Conservation (phyloP, 2,113 vertebrate species). For the Austrofundulus limnaeus region DNA sequence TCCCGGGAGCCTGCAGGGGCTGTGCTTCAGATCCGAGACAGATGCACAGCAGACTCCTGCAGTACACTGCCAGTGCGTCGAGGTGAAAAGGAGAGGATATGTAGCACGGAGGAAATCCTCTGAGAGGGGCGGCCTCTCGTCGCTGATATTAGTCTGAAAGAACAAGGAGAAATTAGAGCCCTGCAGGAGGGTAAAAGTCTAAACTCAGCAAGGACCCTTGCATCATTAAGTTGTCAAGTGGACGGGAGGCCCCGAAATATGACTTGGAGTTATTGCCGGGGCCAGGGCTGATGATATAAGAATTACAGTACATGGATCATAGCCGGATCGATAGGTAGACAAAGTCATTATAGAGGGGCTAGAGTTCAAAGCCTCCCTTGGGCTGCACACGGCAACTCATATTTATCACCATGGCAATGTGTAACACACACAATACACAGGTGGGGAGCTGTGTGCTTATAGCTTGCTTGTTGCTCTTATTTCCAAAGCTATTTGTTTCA, state of each 20-base stretch:
- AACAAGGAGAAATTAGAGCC: constrained; percentile 74
- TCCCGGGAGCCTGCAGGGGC: constrained; percentile 66
- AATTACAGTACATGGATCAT: constrained; percentile 83
- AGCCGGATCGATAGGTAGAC: constrained; percentile 77
- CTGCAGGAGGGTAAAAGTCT: constrained; percentile 59
- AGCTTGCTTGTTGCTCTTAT: constrained; percentile 73
- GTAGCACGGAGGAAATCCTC: constrained; percentile 59
- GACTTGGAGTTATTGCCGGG: constrained; percentile 76
- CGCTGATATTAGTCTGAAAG: constrained; percentile 70
- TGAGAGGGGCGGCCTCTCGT: constrained; percentile 55
- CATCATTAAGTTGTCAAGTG: constrained; percentile 80
- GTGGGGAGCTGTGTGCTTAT: constrained; percentile 58
- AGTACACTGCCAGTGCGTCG: constrained; percentile 41
- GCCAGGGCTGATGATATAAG: constrained; percentile 76
- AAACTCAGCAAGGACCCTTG: constrained; percentile 69
- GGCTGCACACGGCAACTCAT: constrained; percentile 53
- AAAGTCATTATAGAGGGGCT: constrained; percentile 79
- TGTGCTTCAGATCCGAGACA: constrained; percentile 73
- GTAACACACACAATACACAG: constrained; percentile 69
- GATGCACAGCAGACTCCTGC: constrained; percentile 58
- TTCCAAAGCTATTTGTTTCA: constrained; percentile 67
- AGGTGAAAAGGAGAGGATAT: constrained; percentile 57
- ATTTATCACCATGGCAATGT: constrained; percentile 72
- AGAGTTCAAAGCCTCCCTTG: constrained; percentile 77
- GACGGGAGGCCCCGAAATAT: constrained; percentile 74